These are phyloP conservation scores for Calosoma granatense DNA, from an alignment of 1,140 invertebrate genomes.

Conservation along the genomic window DNA sequence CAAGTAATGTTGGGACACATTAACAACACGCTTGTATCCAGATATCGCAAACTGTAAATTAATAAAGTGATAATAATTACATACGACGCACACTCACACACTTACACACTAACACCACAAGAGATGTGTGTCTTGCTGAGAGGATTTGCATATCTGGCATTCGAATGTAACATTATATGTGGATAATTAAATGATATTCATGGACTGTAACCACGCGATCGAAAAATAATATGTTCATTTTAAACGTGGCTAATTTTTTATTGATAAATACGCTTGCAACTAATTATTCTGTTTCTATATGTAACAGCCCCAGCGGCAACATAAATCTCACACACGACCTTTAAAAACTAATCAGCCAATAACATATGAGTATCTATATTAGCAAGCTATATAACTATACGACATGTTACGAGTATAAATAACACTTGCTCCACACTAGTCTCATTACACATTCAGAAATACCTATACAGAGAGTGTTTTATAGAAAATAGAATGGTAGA, in stretches of 20 bases:
- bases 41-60: not conserved
- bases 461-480: no score
- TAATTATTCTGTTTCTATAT: not conserved
- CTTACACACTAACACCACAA: not conserved
- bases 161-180: slow-evolving; percentile 5
- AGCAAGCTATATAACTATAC: no score
- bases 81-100: no score
- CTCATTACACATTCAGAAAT: no score
- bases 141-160: not conserved
- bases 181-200: slow-evolving; percentile 4
- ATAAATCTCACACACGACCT: no score
- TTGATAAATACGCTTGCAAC: not conserved
- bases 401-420: no score
- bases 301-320: not conserved
- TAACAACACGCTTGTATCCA: not conserved
- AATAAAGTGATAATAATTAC: slow-evolving; percentile 8
- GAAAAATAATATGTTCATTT: not conserved
- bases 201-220: not conserved
- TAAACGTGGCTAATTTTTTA: not conserved
- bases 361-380: not conserved
- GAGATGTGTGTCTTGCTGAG: not conserved
- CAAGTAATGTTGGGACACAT: not conserved
- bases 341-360: no score
- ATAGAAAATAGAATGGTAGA: no score
- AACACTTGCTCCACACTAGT: no score